These are phyloP conservation scores for Hermetia illucens DNA, from an alignment of 1,140 invertebrate species.

Conservation along the genomic window DNA sequence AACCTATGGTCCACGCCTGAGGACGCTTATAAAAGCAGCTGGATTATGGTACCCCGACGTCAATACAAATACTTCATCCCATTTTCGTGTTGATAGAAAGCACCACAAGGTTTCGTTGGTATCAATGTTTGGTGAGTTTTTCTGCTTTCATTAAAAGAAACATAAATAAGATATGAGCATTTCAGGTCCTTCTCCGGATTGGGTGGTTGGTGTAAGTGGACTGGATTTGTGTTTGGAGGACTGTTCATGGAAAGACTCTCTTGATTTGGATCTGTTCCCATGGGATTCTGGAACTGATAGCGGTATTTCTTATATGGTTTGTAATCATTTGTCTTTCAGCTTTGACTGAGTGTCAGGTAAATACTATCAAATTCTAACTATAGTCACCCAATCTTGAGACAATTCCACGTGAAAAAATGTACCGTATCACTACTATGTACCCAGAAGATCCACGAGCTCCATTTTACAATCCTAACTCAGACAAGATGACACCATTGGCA, in stretches of 20 bases:
- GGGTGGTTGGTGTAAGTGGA: constrained; percentile 82
- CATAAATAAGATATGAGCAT: not conserved
- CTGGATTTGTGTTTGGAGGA: constrained; percentile 77
- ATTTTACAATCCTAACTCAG: constrained; percentile 69
- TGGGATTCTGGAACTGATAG: constrained; percentile 92
- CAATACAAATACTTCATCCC: constrained; percentile 71
- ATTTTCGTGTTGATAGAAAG: constrained; percentile 75
- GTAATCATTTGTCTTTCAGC: not conserved
- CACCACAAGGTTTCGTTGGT: constrained; percentile 83
- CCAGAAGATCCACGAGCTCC: constrained; percentile 79
- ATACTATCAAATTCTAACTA: constrained; percentile 6
- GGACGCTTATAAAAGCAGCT: constrained; percentile 88
- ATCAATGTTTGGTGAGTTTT: constrained; percentile 66
- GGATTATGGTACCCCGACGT: constrained; percentile 89
- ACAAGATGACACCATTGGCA: constrained; percentile 70
- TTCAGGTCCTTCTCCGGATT: constrained; percentile 75
- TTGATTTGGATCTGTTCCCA: constrained; percentile 75
- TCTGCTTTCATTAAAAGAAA: not conserved
- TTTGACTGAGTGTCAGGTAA: not conserved
- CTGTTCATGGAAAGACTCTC: constrained; percentile 72
- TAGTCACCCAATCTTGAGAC: constrained; percentile 77
- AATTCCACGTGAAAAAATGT: constrained; percentile 74
- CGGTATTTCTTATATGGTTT: constrained; percentile 82
- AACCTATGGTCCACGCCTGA: constrained; percentile 59
- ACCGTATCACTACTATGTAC: constrained; percentile 71